Percentiles rank a stretch among this genome's conserved stretches.
These are phyloP conservation scores for Caenorhabditis angaria DNA, from an alignment of 2,888 invertebrate genomes.

Conservation along the genomic window DNA sequence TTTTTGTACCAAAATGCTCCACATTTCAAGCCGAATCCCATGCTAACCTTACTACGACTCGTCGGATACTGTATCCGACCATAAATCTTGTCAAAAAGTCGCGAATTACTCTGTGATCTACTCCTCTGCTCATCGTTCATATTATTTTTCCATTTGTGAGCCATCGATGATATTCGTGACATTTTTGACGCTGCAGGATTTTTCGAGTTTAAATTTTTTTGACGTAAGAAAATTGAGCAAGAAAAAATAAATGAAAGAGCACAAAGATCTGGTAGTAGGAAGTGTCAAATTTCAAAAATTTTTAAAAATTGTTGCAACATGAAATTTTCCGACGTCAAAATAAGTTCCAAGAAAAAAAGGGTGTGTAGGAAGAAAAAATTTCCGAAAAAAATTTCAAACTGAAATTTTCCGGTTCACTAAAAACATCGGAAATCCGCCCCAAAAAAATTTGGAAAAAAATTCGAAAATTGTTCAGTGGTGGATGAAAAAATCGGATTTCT, in stretches of 20 bases:
- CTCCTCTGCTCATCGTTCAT: slow-evolving; percentile 50
- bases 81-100: slow-evolving; percentile 56
- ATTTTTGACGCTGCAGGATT: slow-evolving; percentile 35
- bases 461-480: neutral
- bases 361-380: slow-evolving; percentile 1
- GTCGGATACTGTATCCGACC: slow-evolving; percentile 28
- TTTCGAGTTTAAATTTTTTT: neutral
- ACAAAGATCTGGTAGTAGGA: neutral
- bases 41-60: slow-evolving; percentile 22
- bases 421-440: slow-evolving; percentile 1
- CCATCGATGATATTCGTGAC: slow-evolving; percentile 72
- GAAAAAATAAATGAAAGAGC: neutral
- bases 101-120: slow-evolving; percentile 56
- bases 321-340: no score
- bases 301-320: no score
- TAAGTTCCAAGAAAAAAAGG: no score
- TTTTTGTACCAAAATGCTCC: neutral
- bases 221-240: neutral
- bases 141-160: slow-evolving; percentile 57
- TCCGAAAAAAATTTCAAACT: neutral
- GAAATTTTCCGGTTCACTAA: neutral
- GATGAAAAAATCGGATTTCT: neutral
- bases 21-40: neutral
- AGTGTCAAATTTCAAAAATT: no score
- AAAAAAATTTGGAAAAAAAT: no score